Base-by-base conservation (phyloP, 35 echinoderm and acorn worm species). In the Eucidaris tribuloides region DNA sequence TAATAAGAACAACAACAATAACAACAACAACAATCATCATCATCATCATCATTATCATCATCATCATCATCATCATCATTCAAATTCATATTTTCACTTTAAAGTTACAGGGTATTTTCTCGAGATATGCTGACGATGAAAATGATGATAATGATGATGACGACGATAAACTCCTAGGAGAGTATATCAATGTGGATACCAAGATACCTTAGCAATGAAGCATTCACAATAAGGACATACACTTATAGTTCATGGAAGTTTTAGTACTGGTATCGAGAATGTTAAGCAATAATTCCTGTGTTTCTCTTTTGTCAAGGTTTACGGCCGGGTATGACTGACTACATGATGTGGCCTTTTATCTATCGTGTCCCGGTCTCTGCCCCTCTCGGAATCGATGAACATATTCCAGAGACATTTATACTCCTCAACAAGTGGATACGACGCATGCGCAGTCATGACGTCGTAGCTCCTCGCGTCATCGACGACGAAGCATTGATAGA, bases 311-410 rank as follows among this genome's bases (percentile, higher is more conserved):
- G 7, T 13, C 6, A 9, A 72, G 66, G 66, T 2, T 72, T 39
- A 7, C 23, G 33, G 24, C 66, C 66, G 5, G 66, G 66, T 72
- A 37, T 72, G 66, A 39, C 43, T 40, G 66, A 72, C 66, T 72
- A 3, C 36, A 17, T 20, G 7, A 37, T 72, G 33, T 72, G 66
- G 66, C 66, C 66, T 7, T 72, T 72, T 39, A 72, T 72, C 66
- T 72, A 72, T 22, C 66, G 66, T 3, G 36, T 22, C 37, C 32
- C 66, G 7, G 7, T 18, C 40, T 37, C 33, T 2, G 43, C 2
- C 1, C 11, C 35, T 37, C 66, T 72, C 19, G 66, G 66, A 7
- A n/a, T n/a, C n/a, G 35, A n/a, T 24, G 36, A 35, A 7, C 33
- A 20, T 43, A 20, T 72, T 20, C 65, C 65, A 37, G 40, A 72